phyloP scores from a whole-genome alignment of 2,888 invertebrate genomes.

The Drosophila neutralis region DNA sequence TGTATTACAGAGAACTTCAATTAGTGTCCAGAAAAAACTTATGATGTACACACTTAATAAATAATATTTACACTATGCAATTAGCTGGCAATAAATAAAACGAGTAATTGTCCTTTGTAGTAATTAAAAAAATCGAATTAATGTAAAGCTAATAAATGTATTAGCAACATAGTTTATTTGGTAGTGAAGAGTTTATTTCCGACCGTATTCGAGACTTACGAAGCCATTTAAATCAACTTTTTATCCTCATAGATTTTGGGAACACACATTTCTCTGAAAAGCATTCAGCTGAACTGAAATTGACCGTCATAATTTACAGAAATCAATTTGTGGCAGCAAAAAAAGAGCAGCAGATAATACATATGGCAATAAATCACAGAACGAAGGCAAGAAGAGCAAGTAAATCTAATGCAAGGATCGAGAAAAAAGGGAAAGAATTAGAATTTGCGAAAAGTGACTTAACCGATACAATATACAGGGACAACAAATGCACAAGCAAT shows the following conservation, averaged over 20 bases:
- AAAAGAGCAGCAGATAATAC: constrained; percentile 9
- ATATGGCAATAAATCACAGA: constrained; percentile 39
- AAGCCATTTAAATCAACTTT: constrained; percentile 21
- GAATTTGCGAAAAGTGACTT: constrained; percentile 1
- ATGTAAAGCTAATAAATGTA: neutral
- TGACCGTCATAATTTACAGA: constrained; percentile 46
- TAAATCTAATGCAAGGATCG: neutral
- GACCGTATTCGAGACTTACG: neutral
- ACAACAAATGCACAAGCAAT: constrained; percentile 29
- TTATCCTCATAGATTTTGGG: constrained; percentile 15
- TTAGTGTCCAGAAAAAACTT: constrained; percentile 1
- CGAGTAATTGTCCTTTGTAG: constrained; percentile 11
- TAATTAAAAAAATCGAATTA: constrained; percentile 23
- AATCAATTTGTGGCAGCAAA: constrained; percentile 38
- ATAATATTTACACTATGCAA: constrained; percentile 5
- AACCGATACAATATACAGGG: constrained; percentile 6
- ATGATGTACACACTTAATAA: neutral
- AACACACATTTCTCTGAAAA: constrained; percentile 4
- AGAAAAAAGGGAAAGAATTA: constrained; percentile 6
- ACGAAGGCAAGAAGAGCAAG: neutral
- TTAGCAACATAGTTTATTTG: neutral
- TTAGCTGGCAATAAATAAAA: constrained; percentile 9
- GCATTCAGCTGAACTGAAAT: constrained; percentile 13
- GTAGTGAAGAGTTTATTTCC: neutral
- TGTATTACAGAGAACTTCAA: constrained; percentile 3